Conservation (phyloP, 2,888 invertebrate genomes). For the Rotaria socialis region DNA sequence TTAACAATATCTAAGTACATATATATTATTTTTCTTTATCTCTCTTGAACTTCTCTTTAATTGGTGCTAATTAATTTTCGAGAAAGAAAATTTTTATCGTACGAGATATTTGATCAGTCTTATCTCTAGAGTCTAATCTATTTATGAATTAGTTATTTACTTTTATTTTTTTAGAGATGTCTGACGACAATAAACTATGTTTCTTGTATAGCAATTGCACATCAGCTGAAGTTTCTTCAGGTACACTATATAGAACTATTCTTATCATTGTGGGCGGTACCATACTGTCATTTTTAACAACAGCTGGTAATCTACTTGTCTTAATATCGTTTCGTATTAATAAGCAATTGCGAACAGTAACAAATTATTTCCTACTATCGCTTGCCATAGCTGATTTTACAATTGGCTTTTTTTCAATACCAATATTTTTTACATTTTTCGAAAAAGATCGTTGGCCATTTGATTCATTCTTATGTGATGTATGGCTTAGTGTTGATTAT, state of each 20-base stretch:
- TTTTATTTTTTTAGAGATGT: not conserved
- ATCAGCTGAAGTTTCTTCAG: not conserved
- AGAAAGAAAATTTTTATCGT: no score
- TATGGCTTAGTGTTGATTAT: conserved; percentile 95
- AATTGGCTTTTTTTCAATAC: conserved; percentile 94
- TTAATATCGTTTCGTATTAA: conserved; percentile 98
- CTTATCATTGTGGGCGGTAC: not conserved
- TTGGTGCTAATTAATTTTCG: no score
- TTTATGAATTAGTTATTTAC: not conserved
- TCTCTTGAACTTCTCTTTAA: not conserved
- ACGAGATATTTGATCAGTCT: no score
- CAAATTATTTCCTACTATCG: conserved; percentile 87
- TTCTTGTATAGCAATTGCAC: not conserved
- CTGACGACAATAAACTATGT: not conserved
- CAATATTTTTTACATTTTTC: conserved; percentile 86
- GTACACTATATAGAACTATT: conserved; percentile 1
- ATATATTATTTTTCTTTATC: not conserved
- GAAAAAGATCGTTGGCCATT: conserved; percentile 90
- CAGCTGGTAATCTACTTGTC: conserved; percentile 91
- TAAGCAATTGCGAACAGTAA: conserved; percentile 94
- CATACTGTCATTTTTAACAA: conserved; percentile 64
- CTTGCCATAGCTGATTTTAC: conserved; percentile 94
- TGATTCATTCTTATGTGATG: conserved; percentile 79
- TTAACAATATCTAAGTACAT: not conserved
- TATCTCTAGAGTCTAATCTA: no score